Base-by-base conservation (phyloP, 2,113 vertebrate genomes). In the Octodon degus region DNA sequence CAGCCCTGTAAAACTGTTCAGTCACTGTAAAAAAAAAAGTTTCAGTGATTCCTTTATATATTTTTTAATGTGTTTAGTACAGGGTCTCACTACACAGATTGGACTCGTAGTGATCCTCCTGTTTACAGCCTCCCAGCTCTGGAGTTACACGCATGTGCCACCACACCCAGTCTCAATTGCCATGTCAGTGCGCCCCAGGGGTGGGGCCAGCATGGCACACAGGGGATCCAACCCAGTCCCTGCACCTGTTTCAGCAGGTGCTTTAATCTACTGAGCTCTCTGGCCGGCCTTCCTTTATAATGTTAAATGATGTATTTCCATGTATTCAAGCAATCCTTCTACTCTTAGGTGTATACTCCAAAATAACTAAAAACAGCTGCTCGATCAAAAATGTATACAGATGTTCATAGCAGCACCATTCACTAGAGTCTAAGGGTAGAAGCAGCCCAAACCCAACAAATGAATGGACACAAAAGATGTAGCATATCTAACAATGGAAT, bases 331-430 rank as follows among this genome's bases (percentile, higher is more conserved):
- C 34, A 94, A 65, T 85, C 65, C 16, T 50, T 50, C 50, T 32
- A 82, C 67, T 86, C 58, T 11, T 16, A 76, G 32, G 1, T 12
- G 79, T 34, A 25, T 22, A 90, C 24, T 13, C 37, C 37, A 47
- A 63, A 91, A 65, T 34, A 90, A 90, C 25, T 92, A 19, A 83
- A 91, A 96, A 91, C 63, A 91, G 53, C 53, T 76, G 62, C 88
- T 76, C 86, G 37, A 77, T 79, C 50, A 92, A 93, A 95, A 84
- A 37, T 74, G 34, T 30, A 12, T 8, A 27, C 65, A 70, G 43
- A 86, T 67, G 60, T 80, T 43, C 25, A 50, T 30, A 50, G 0
- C 10, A 60, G 13, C 43, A 47, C 13, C 19, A 50, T 53, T 94
- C 40, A 65, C 43, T 43, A 47, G 55, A 37, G 7, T 10, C 22